phyloP scores from a whole-genome alignment of 2,113 vertebrate species.

The Nothocercus nigrocapillus region DNA sequence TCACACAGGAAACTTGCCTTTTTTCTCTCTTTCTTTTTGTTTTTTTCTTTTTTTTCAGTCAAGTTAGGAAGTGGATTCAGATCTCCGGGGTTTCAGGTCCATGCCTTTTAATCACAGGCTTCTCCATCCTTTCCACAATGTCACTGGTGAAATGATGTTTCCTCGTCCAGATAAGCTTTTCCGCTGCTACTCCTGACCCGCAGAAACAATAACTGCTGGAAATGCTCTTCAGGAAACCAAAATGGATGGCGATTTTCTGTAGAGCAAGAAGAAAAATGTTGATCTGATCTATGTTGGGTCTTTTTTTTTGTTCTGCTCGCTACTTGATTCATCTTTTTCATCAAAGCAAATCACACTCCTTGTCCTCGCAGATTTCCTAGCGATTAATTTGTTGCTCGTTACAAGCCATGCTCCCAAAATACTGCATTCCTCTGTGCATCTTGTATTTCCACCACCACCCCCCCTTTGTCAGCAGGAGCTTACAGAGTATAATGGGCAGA shows the following conservation, averaged over 20 bases:
- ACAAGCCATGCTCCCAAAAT: background rate
- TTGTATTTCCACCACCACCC: background rate
- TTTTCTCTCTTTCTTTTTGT: background rate
- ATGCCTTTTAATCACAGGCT: constrained; percentile 32
- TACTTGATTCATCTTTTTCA: background rate
- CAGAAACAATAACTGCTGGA: constrained; percentile 39
- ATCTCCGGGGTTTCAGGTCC: constrained; percentile 22
- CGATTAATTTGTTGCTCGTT: background rate
- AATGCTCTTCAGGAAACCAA: background rate
- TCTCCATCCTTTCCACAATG: background rate
- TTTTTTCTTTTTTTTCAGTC: background rate
- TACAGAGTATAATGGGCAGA: constrained; percentile 65
- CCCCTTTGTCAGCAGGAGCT: constrained; percentile 26
- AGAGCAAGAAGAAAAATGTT: background rate
- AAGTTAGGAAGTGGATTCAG: constrained; percentile 50
- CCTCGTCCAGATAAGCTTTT: background rate
- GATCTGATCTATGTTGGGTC: background rate
- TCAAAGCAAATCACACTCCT: background rate
- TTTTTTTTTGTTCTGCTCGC: constrained; percentile 41
- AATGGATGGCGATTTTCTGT: background rate
- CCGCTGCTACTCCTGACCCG: background rate
- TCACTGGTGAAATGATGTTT: background rate
- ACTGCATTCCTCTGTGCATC: constrained; percentile 42
- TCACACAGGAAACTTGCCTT: background rate
- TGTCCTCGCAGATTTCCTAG: background rate